Conservation (phyloP, 2,113 vertebrate species). For the Passer domesticus region DNA sequence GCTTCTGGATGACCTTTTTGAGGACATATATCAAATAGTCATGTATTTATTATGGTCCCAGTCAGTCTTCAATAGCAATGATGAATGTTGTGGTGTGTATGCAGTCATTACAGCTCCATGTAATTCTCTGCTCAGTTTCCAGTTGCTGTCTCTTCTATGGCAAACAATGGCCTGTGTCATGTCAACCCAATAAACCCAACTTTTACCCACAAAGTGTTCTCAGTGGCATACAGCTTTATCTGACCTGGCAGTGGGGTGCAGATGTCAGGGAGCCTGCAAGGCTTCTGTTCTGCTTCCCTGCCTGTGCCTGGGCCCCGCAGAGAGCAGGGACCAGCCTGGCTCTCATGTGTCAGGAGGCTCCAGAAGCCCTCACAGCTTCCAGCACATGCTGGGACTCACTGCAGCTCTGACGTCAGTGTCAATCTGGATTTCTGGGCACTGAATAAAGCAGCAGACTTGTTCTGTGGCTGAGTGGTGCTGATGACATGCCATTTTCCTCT, state of each 20-base stretch:
- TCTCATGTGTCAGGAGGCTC: neutral
- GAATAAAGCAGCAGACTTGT: neutral
- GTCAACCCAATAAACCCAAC: neutral
- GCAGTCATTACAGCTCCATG: neutral
- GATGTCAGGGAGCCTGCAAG: neutral
- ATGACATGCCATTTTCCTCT: neutral
- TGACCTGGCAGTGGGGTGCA: neutral
- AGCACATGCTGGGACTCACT: neutral
- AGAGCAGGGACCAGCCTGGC: neutral
- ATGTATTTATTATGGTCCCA: conserved; percentile 41
- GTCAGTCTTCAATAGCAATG: conserved; percentile 2
- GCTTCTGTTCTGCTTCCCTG: neutral
- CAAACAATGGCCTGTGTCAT: neutral
- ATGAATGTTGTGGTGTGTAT: conserved; percentile 5
- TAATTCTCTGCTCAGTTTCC: conserved; percentile 13
- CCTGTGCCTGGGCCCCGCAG: neutral
- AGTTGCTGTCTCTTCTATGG: conserved; percentile 21
- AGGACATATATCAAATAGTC: conserved; percentile 37
- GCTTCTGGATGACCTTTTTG: conserved; percentile 37
- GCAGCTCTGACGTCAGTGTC: neutral
- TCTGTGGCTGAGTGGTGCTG: neutral
- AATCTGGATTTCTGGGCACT: neutral
- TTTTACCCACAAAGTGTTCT: neutral
- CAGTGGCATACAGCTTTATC: neutral
- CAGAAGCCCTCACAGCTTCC: neutral